Base-by-base conservation (phyloP, 2,888 invertebrate species). In the Atethmia centrago region DNA sequence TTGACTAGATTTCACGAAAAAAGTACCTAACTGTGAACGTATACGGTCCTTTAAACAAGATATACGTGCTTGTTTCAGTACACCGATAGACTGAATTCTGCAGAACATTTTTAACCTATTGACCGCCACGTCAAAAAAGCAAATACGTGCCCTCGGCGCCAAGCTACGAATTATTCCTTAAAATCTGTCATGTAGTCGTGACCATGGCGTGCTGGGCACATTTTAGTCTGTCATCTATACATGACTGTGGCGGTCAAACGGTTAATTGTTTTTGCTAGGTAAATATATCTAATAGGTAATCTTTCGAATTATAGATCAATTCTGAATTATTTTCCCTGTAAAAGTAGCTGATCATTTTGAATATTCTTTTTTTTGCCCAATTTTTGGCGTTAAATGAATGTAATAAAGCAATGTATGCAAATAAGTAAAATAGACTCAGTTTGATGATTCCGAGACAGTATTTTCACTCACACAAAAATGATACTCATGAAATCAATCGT, bases 11-110 rank as follows among this genome's bases (percentile, higher is more conserved):
- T n/a, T 49, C 47, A 55, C 28, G 25, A 19, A 68, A 53, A 49
- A 10, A 62, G 53, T 71, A 31, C 40, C 59, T 53, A 25, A n/a
- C 53, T 51, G 21, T 25, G 28, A 65, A 70, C 31, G 25, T 65
- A 51, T 7, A 64, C 69, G 21, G 31, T 65, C 49, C 31, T 58
- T n/a, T 25, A 56, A 31, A 63, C n/a, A 31, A 31, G 2, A 36
- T 36, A 10, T 56, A 36, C 9, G 47, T 55, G 40, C 47, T 56
- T 59, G 36, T 59, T 58, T 49, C 19, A n/a, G 31, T 62, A 56
- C 49, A 55, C 66, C 67, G 53, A 62, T 61, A 53, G 58, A 63
- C 58, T 70, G 77, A 79, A 82, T 56, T 64, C 66, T 70, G 31
- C 49, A 58, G 5, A 70, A 55, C 9, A 75, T 31, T 31, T 49